Evolutionary conservation across 2,797 vertebrate species (phyloP).

Genomic region (Hybognathus amarus): DNA sequence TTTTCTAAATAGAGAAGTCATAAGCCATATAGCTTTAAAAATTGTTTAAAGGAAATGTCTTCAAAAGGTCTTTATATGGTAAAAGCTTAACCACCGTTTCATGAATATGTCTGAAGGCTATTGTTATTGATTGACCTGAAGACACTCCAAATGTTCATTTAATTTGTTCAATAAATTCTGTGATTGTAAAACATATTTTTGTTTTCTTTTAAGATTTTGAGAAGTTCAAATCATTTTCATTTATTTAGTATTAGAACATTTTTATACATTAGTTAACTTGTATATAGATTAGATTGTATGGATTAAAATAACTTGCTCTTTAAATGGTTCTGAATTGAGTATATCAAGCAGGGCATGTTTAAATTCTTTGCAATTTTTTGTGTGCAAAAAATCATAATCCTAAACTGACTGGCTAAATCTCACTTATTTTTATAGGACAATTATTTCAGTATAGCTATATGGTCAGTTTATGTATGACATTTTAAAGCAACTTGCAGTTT

Average conservation of each 20-base stretch:
- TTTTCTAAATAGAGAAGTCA: constrained; percentile 81
- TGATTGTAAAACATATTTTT: constrained; percentile 10
- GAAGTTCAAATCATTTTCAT: not conserved
- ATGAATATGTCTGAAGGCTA: constrained; percentile 63
- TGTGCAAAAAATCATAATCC: not conserved
- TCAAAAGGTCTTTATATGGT: constrained; percentile 66
- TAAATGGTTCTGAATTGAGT: not conserved
- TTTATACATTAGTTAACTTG: not conserved
- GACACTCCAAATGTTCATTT: constrained; percentile 15
- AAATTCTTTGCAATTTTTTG: not conserved
- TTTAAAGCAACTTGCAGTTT: not conserved
- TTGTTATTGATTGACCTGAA: constrained; percentile 59
- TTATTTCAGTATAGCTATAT: not conserved
- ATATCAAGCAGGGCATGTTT: not conserved
- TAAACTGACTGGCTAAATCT: not conserved
- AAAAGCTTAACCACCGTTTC: constrained; percentile 62
- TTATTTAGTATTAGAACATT: not conserved
- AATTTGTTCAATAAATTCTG: constrained; percentile 37
- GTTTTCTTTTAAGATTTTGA: not conserved
- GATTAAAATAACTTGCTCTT: not conserved
- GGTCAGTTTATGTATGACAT: not conserved
- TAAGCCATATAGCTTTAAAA: constrained; percentile 83
- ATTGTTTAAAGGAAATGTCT: constrained; percentile 68
- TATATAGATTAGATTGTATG: not conserved
- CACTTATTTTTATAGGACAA: not conserved